phyloP scores from a whole-genome alignment of 2,888 invertebrate genomes.

The Latrodectus hesperus region DNA sequence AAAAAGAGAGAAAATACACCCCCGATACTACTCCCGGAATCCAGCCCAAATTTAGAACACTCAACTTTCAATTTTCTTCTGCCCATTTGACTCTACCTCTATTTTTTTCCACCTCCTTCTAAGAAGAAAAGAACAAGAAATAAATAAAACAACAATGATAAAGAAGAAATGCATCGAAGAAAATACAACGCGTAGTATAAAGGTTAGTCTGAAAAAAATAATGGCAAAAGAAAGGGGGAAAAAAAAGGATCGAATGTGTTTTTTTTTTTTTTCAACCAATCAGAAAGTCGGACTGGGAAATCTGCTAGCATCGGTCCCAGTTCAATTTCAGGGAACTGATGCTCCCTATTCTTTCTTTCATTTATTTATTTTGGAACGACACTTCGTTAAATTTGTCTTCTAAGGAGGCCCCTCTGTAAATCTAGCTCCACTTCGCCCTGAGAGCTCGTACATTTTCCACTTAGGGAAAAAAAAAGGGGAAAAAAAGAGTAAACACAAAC shows the following conservation, averaged over 20 bases:
- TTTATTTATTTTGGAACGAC: conserved; percentile 40
- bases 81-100: conserved; percentile 43
- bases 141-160: conserved; percentile 33
- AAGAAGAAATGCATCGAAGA: conserved; percentile 32
- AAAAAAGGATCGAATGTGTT: conserved; percentile 27
- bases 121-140: background rate
- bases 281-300: conserved; percentile 63
- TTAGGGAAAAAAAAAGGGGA: background rate
- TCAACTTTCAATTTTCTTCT: conserved; percentile 66
- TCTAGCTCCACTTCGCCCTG: conserved; percentile 8
- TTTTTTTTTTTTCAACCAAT: conserved; percentile 54
- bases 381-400: conserved; percentile 63
- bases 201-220: conserved; percentile 11
- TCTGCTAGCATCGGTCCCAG: conserved; percentile 55
- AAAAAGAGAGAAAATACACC: conserved; percentile 4
- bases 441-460: conserved; percentile 12
- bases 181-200: conserved; percentile 17
- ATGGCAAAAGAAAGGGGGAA: background rate
- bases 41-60: conserved; percentile 60
- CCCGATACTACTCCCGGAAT: conserved; percentile 21
- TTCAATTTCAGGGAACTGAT: conserved; percentile 66
- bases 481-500: background rate
- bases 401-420: conserved; percentile 9
- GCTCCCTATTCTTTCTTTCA: conserved; percentile 31
- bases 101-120: conserved; percentile 16